These are phyloP conservation scores for Drosophila santomea DNA, from an alignment of 1,140 invertebrate genomes.

Conservation along the genomic window DNA sequence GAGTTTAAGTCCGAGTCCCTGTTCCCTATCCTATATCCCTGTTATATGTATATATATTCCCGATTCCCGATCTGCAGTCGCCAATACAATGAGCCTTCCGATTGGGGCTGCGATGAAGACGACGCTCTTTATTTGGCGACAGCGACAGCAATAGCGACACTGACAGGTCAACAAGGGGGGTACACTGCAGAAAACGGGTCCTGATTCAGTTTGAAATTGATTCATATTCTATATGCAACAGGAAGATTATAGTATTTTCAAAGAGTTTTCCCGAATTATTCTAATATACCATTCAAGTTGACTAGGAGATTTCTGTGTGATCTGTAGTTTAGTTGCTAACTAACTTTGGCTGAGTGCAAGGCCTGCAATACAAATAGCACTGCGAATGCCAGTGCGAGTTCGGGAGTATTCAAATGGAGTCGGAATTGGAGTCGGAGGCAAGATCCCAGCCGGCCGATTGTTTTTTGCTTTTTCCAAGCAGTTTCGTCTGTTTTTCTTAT, in stretches of 20 bases:
- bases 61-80: conserved; percentile 19
- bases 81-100: conserved; percentile 51
- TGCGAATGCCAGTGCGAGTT: conserved; percentile 37
- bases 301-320: too few species aligned
- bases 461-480: conserved; percentile 16
- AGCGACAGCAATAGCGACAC: conserved; percentile 56
- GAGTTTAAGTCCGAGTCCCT: neutral
- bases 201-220: too few species aligned
- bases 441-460: conserved; percentile 57
- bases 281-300: too few species aligned
- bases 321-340: neutral
- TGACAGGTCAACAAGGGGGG: conserved; percentile 45
- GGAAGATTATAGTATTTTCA: too few species aligned
- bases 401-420: conserved; percentile 70
- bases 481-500: conserved; percentile 1
- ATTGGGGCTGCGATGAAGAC: conserved; percentile 63
- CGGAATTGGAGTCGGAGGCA: conserved; percentile 63
- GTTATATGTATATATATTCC: neutral
- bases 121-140: conserved; percentile 66
- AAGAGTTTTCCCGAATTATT: too few species aligned
- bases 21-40: conserved; percentile 12
- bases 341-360: neutral
- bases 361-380: conserved; percentile 9
- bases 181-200: neutral
- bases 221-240: too few species aligned